These are phyloP conservation scores for Dicerorhinus sumatrensis DNA, from an alignment of 2,113 vertebrate species.

Conservation along the genomic window DNA sequence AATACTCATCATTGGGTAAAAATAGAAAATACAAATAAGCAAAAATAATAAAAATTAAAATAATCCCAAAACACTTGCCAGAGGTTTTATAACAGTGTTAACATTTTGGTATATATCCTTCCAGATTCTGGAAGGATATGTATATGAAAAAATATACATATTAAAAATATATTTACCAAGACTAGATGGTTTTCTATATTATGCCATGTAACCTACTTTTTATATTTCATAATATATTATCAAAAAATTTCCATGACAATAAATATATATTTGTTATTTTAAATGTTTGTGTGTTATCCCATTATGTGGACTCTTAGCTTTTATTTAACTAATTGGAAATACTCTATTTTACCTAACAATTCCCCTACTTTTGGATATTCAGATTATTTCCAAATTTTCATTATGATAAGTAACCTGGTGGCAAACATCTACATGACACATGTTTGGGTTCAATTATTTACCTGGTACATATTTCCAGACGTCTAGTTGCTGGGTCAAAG, in stretches of 20 bases:
- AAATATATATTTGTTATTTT: conserved; percentile 8
- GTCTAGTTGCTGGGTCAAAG: neutral
- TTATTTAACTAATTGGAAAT: neutral
- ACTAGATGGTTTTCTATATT: neutral
- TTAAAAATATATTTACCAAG: conserved; percentile 5
- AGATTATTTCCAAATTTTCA: conserved; percentile 10
- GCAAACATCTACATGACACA: neutral
- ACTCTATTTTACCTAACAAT: neutral
- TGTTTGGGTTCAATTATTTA: conserved; percentile 9
- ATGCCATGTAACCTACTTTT: neutral
- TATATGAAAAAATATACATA: neutral
- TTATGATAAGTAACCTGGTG: neutral
- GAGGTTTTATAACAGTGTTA: neutral
- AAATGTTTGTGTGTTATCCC: neutral
- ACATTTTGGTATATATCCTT: neutral
- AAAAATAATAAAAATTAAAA: conserved; percentile 50
- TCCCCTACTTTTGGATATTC: neutral
- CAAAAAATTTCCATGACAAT: neutral
- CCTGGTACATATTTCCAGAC: neutral
- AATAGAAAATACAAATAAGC: conserved; percentile 14
- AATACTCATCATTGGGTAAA: neutral
- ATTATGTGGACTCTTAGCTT: neutral
- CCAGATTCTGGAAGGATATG: neutral
- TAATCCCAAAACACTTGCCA: conserved; percentile 1
- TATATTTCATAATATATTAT: neutral